phyloP scores from a whole-genome alignment of 1,140 invertebrate species.

The Micrasema minimum region DNA sequence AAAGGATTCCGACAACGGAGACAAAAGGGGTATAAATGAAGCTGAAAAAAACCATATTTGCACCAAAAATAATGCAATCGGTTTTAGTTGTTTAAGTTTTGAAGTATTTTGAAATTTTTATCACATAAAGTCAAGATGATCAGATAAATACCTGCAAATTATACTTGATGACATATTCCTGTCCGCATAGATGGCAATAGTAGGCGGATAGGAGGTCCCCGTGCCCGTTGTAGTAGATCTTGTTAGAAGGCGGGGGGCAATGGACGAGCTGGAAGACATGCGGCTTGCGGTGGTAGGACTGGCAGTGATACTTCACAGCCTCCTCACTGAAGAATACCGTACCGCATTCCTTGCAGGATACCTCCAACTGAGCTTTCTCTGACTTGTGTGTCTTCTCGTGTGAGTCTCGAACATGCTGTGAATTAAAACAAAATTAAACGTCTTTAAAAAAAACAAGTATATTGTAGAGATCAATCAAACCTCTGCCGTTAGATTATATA shows the following conservation, averaged over 20 bases:
- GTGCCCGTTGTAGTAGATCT: constrained; percentile 69
- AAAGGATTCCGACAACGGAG: too few relatives aligned
- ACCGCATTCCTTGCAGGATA: constrained; percentile 70
- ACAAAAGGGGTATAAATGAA: too few relatives aligned
- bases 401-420: constrained; percentile 70
- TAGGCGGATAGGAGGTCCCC: constrained; percentile 71
- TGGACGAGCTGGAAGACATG: constrained; percentile 65
- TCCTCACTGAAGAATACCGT: constrained; percentile 69
- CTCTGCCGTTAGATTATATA: too few relatives aligned
- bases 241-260: constrained; percentile 69
- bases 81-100: too few relatives aligned
- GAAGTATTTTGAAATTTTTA: too few relatives aligned
- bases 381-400: constrained; percentile 66
- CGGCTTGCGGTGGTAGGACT: constrained; percentile 72
- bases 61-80: too few relatives aligned
- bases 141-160: constrained; percentile 69
- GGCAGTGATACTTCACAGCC: constrained; percentile 73
- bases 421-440: constrained; percentile 47
- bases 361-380: constrained; percentile 57
- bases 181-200: constrained; percentile 76
- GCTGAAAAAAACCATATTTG: too few relatives aligned
- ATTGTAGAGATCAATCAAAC: too few relatives aligned
- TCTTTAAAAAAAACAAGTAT: too few relatives aligned
- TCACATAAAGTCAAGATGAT: too few relatives aligned
- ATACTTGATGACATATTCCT: constrained; percentile 75